phyloP scores from a whole-genome alignment of 1,140 invertebrate genomes.

The Pogonus chalceus region DNA sequence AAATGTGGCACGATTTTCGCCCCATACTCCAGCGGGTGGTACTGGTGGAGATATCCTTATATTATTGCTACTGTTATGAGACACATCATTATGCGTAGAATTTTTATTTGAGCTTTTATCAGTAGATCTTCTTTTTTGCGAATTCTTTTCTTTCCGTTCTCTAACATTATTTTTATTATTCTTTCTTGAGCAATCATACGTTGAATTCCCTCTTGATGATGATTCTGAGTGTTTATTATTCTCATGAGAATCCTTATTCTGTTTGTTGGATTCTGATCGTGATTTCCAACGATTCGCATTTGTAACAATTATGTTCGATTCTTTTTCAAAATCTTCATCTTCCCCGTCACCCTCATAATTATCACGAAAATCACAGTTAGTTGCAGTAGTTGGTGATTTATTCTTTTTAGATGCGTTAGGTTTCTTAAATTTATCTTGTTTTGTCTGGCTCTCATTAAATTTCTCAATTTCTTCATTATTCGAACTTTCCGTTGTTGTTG shows the following conservation, averaged over 20 bases:
- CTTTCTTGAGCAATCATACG: constrained; percentile 3
- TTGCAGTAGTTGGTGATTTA: constrained; percentile 27
- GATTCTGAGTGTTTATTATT: constrained; percentile 8
- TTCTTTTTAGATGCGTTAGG: constrained; percentile 33
- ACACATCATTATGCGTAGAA: constrained; percentile 4
- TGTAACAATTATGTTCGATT: not conserved
- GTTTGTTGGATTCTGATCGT: constrained; percentile 27
- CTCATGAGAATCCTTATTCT: constrained; percentile 29
- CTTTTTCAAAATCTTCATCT: constrained; percentile 29
- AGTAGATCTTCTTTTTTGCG: constrained; percentile 12
- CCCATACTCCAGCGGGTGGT: constrained; percentile 36
- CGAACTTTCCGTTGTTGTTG: constrained; percentile 58
- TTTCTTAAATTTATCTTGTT: constrained; percentile 35
- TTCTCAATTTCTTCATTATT: constrained; percentile 30
- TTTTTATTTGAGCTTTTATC: constrained; percentile 14
- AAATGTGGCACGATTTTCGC: constrained; percentile 44
- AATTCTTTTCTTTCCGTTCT: constrained; percentile 32
- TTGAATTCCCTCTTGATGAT: constrained; percentile 10
- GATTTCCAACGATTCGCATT: constrained; percentile 30
- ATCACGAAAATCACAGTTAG: constrained; percentile 32
- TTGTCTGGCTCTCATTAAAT: constrained; percentile 24
- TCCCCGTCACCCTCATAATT: constrained; percentile 40
- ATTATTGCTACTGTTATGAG: constrained; percentile 1
- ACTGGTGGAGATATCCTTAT: constrained; percentile 16
- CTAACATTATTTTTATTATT: constrained; percentile 16